Evolutionary conservation across 2,113 vertebrate species (phyloP), one percentile per base, ranked within the genome.

Genomic region (Apodemus sylvaticus): DNA sequence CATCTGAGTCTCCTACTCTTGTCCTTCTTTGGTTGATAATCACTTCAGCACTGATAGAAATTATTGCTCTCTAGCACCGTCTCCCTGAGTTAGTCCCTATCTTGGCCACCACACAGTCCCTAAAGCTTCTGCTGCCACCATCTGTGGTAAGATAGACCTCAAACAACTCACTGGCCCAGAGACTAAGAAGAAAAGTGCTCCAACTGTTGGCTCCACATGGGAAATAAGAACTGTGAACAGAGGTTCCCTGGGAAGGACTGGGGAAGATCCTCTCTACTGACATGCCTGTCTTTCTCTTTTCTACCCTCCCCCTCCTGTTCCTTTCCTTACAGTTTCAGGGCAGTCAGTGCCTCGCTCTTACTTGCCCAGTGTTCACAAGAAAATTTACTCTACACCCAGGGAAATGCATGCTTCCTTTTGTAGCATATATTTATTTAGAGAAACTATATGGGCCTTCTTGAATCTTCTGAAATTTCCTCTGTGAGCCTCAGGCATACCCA

Each of bases 161-260:
- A 74, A 58, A 79, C 9, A 45, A 29, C 31, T 13, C 83, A 55
- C 11, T 34, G 20, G 78, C 12, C 10, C 45, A 51, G 93, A 51
- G 82, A 96, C 70, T 3, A 82, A 88, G 19, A 81, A 83, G 55
- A 90, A 92, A 96, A 89, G 9, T 51, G 45, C 68, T 24, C 62
- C 9, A 66, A 64, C 14, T 34, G 36, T 42, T 74, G 22, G 9
- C 55, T 86, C 10, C 29, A 39, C 34, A 14, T 62, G 24, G 48
- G 39, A 94, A 95, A 29, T 26, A 62, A 62, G 29, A 87, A 68
- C 36, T 42, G 13, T 22, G 36, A 64, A 48, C 51, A n/a, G 31
- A 39, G 42, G 5, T 12, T 79, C 58, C 83, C 62, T 92, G 74
- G n/a, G 34, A 3, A 90, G 91, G 86, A 73, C 9, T 39, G 92